Evolutionary conservation across 2,113 vertebrate genomes (phyloP).

Genomic region (Azemiops feae): DNA sequence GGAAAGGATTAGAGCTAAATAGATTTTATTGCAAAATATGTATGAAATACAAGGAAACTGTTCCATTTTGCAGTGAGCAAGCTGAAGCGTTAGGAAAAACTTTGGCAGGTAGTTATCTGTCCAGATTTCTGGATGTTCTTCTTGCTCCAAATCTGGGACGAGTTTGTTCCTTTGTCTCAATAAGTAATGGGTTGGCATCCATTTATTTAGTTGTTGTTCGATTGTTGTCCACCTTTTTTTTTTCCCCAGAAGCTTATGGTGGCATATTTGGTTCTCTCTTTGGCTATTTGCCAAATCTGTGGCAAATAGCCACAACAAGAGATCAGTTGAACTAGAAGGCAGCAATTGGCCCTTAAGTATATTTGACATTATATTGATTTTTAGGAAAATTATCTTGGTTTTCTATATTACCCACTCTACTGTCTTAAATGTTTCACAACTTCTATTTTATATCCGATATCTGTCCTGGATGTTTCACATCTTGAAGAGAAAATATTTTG

Average conservation of each 20-base stretch:
- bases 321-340: background rate
- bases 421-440: background rate
- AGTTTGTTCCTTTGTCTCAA: background rate
- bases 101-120: background rate
- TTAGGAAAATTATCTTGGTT: background rate
- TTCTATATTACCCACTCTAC: background rate
- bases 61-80: background rate
- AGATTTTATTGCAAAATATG: background rate
- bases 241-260: background rate
- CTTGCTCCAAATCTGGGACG: background rate
- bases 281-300: background rate
- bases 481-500: background rate
- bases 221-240: background rate
- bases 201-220: background rate
- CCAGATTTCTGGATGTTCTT: background rate
- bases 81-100: background rate
- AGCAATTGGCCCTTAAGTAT: background rate
- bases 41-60: background rate
- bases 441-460: background rate
- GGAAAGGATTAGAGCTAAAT: background rate
- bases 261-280: background rate
- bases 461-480: background rate
- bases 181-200: background rate
- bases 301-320: background rate
- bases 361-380: background rate